Percentiles rank a stretch among this genome's conserved stretches.
These are phyloP conservation scores for Tachysurus vachellii DNA, from an alignment of 2,113 vertebrate genomes.

Conservation along the genomic window DNA sequence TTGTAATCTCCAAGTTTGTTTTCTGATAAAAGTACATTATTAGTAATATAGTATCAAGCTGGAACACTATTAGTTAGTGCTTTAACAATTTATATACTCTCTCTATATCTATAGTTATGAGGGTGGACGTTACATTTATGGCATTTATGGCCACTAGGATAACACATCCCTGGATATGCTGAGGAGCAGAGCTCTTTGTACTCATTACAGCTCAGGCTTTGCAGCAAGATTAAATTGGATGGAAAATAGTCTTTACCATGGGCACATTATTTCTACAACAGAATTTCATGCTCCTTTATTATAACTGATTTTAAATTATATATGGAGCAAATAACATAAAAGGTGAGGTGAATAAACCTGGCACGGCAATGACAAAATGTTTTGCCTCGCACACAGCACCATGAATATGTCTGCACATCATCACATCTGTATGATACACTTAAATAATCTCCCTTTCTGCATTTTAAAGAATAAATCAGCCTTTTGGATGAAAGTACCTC, in stretches of 20 bases:
- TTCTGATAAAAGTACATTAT: too few species aligned
- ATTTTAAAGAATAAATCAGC: neutral
- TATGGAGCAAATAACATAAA: neutral
- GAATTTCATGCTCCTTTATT: neutral
- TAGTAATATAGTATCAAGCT: neutral
- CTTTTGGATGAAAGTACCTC: neutral
- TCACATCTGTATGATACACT: neutral
- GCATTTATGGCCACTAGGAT: too few species aligned
- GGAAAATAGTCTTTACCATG: neutral
- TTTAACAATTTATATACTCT: neutral
- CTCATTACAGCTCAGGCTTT: neutral
- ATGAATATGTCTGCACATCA: neutral
- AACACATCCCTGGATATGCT: too few species aligned
- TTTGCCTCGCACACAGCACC: neutral
- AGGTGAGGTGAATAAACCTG: neutral
- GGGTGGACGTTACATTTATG: too few species aligned
- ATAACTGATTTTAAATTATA: neutral
- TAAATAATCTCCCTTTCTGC: neutral
- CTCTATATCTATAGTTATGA: too few species aligned
- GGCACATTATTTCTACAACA: neutral
- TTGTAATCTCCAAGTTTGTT: too few species aligned
- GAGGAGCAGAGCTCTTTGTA: neutral
- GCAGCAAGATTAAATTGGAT: neutral
- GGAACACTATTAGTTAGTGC: neutral
- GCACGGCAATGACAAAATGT: neutral